Base-by-base conservation (phyloP, 2,797 vertebrate species). In the Mastacembelus armatus region DNA sequence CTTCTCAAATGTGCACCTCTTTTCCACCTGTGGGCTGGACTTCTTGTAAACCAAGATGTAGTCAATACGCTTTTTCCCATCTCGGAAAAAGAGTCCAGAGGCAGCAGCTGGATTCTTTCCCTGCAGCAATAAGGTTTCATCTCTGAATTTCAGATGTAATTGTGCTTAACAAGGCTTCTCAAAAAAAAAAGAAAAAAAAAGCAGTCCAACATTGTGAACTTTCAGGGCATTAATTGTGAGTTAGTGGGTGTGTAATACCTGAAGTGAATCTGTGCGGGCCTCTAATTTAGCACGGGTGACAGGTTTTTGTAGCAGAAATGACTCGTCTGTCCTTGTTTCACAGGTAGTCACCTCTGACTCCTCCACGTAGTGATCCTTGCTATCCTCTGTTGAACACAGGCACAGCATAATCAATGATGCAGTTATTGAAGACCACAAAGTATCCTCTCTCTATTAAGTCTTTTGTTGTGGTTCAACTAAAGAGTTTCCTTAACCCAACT, bases 31-130 rank as follows among this genome's bases (percentile, higher is more conserved):
- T 32, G 89, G 95, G 74, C 95, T 98, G 62, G 96, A 97, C 82
- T 98, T 99, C 88, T 98, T 97, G 81, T 99, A 99, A 55, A 99
- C 98, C 92, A 99, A 89, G 80, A 99, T 98, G 85, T 99, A 99
- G 88, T 99, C 97, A 5, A 99, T 96, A 10, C 96, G 93, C 49
- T 98, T 99, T 90, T 97, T 98, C 26, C 98, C 98, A 44, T 99
- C 97, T 91, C 96, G 95, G 88, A 99, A 99, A 77, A 96, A 94
- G 21, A 99, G 93, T 2, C 97, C 96, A 16, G 94, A 95, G 10
- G 94, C 89, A 3, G 81, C 84, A 61, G 91, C 85, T 40, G 84
- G 88, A 74, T 87, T 94, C 85, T 93, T 95, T 72, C 92, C 88
- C 89, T 94, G 80, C 76, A 36, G 47, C 32, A 57, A 71, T 15